Base-by-base conservation (phyloP, 2,113 vertebrate genomes). In the Numida meleagris region DNA sequence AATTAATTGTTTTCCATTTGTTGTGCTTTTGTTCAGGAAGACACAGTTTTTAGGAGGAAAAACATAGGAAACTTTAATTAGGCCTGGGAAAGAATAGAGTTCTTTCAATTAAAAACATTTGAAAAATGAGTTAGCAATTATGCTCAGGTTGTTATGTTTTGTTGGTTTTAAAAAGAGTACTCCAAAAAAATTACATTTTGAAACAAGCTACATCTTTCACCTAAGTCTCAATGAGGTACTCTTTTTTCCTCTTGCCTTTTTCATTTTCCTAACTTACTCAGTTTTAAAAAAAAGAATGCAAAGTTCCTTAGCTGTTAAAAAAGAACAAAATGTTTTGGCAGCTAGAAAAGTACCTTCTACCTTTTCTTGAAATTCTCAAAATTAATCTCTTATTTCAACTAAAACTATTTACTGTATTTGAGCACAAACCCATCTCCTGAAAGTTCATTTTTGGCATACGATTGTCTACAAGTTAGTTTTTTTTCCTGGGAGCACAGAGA, bases 21-120 rank as follows among this genome's bases (percentile, higher is more conserved):
- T 86, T 86, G 92, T 65, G 74, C 94, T 92, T 95, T 46, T 91
- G 48, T 62, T 95, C 62, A 70, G 84, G 76, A 92, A 94, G 72
- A 84, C 38, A 20, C 21, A 78, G 82, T 27, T 94, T 90, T 95
- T 63, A 74, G 65, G 86, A 62, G 90, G 62, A 90, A 65, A 73
- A 79, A 76, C 93, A 81, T n/a, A 89, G 58, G 81, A 86, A 55
- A 74, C 48, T n/a, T 50, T 86, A 91, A 91, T 77, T 66, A 15
- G 8, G 42, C 25, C 66, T 72, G 38, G 62, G 14, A 21, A 33
- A 20, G 46, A 75, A 67, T 78, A 38, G 8, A 31, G 27, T 19
- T 73, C 11, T 94, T 68, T 88, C 2, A 12, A 42, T 4, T 12
- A 65, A 80, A 7, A 89, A 42, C 27, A 27, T 50, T 62, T 59